Conservation (phyloP, 2,113 vertebrate genomes). For the Alligator mississippiensis region DNA sequence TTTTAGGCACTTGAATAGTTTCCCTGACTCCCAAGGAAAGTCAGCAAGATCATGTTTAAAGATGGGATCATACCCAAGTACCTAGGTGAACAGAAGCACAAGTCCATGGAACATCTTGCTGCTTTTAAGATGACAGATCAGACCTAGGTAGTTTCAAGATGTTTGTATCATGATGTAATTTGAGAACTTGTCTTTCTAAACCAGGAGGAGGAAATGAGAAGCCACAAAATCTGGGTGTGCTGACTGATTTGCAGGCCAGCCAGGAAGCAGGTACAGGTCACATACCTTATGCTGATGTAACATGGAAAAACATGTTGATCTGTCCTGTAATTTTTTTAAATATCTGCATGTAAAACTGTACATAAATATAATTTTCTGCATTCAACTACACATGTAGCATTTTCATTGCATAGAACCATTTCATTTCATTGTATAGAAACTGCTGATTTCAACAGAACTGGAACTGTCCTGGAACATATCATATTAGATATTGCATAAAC, state of each 20-base stretch:
- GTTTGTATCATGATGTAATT: not conserved
- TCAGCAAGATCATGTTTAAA: not conserved
- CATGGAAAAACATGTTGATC: not conserved
- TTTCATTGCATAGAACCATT: not conserved
- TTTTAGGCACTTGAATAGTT: not conserved
- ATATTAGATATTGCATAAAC: not conserved
- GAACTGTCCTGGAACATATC: not conserved
- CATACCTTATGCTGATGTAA: not conserved
- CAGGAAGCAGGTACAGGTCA: not conserved
- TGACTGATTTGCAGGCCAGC: not conserved
- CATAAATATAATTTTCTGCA: not conserved
- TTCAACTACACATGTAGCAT: not conserved
- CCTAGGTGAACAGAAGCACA: slow-evolving; percentile 4
- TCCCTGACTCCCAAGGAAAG: not conserved
- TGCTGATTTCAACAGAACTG: not conserved
- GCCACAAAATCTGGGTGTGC: not conserved
- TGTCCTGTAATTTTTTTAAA: not conserved
- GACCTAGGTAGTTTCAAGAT: not conserved
- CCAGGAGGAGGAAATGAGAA: not conserved
- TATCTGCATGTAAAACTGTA: too few relatives aligned
- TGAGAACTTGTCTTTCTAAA: not conserved
- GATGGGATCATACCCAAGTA: not conserved
- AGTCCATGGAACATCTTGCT: not conserved
- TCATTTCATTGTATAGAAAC: not conserved
- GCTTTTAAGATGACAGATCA: not conserved